Base-by-base conservation (phyloP, 2,113 vertebrate species). In the Podilymbus podiceps region DNA sequence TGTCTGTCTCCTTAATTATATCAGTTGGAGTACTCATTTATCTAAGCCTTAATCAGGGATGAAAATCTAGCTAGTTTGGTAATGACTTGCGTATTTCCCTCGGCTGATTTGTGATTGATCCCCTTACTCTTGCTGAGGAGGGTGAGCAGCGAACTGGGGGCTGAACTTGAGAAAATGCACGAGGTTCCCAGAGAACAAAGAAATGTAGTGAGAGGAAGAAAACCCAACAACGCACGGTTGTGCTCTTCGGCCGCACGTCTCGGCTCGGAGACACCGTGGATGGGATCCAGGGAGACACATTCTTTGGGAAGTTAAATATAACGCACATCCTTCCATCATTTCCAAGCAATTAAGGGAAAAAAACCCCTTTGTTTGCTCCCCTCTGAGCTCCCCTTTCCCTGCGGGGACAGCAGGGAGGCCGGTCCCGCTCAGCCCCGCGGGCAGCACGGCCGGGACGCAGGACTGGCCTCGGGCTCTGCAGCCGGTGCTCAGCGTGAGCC, bases 41-140 rank as follows among this genome's bases (percentile, higher is more conserved):
- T 97, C 96, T 95, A 68, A 96, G 91, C 92, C 94, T 95, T 97
- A 97, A 97, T 97, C 92, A 94, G 77, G 87, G 88, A 96, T 94
- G 95, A 96, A 94, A 91, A 92, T 95, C 95, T 89, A 75, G 96
- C 88, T 87, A 85, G 64, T 93, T 95, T 96, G 83, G 90, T 93
- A 96, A 96, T 93, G 95, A 95, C 93, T 96, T 66, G 87, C 17
- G 42, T 87, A 78, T 95, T 96, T 95, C 91, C 89, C 81, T 95
- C 2, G 12, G 69, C 95, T 97, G 96, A 96, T 95, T 92, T 89
- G 77, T 64, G 78, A 77, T 95, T 91, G 88, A 96, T 93, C 89
- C 85, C 88, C 16, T 4, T 72, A 2, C 81, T 94, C 84, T 74
- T 15, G 25, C n/a, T 1, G 87, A 76, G 91, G 85, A 85, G 87